phyloP scores from a whole-genome alignment of 1,140 invertebrate species.

The Sinonovacula constricta region DNA sequence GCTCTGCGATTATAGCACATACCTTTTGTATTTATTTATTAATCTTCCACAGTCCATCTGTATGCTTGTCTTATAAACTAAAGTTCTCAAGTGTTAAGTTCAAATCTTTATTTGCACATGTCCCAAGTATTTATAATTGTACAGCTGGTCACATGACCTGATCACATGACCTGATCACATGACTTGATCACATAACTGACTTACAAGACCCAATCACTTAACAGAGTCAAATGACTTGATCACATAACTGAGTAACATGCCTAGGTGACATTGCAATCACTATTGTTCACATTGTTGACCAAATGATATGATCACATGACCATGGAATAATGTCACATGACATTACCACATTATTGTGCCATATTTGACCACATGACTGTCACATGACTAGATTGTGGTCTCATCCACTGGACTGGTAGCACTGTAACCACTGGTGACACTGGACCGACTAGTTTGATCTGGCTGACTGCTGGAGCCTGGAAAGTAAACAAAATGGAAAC shows the following conservation, averaged over 20 bases:
- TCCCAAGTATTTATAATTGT: too few species aligned
- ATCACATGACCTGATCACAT: neutral
- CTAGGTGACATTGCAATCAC: neutral
- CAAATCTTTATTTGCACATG: too few species aligned
- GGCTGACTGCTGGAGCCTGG: constrained; percentile 50
- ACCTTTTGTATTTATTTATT: too few species aligned
- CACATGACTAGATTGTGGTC: constrained; percentile 38
- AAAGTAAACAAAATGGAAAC: too few species aligned
- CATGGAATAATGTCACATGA: neutral
- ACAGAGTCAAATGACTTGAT: neutral
- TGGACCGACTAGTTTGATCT: constrained; percentile 51
- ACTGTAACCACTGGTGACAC: constrained; percentile 53
- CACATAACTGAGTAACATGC: neutral
- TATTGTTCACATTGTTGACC: neutral
- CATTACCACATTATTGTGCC: neutral
- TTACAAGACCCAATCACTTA: neutral
- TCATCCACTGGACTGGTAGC: constrained; percentile 55
- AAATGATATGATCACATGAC: neutral
- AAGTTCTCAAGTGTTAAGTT: neutral
- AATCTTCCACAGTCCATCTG: neutral
- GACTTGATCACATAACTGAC: neutral
- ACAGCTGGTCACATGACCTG: neutral
- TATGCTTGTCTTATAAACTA: neutral
- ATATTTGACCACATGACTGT: neutral
- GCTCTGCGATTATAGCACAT: neutral